These are phyloP conservation scores for Cataglyphis altisquamis DNA, from an alignment of 2,888 invertebrate genomes.

Conservation along the genomic window DNA sequence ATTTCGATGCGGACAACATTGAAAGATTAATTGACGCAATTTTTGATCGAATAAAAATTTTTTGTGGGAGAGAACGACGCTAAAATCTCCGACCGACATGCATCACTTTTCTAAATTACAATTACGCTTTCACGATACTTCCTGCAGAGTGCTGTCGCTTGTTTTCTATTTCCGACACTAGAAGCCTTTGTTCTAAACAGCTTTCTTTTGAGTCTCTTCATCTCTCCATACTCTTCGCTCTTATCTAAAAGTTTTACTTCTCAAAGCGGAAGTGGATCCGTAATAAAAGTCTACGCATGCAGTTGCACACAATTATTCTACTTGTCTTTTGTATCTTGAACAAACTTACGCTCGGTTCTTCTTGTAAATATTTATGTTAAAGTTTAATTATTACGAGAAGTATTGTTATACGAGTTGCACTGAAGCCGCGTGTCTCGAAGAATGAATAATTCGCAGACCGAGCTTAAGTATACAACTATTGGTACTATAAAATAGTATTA, in stretches of 20 bases:
- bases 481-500: no score
- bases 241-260: slow-evolving; percentile 44
- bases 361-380: slow-evolving; percentile 7
- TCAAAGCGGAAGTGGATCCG: slow-evolving; percentile 70
- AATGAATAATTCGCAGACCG: slow-evolving; percentile 51
- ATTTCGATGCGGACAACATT: slow-evolving; percentile 7
- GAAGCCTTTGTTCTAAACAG: slow-evolving; percentile 36
- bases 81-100: background rate
- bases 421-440: background rate
- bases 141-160: slow-evolving; percentile 53
- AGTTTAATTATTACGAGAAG: slow-evolving; percentile 33
- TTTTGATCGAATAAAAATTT: background rate
- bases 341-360: slow-evolving; percentile 58
- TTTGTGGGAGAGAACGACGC: background rate
- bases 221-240: slow-evolving; percentile 17
- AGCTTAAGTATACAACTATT: slow-evolving; percentile 59
- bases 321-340: slow-evolving; percentile 65
- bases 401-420: background rate
- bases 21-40: slow-evolving; percentile 28
- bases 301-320: slow-evolving; percentile 69
- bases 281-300: slow-evolving; percentile 70
- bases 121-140: slow-evolving; percentile 44
- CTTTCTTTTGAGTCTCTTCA: slow-evolving; percentile 39
- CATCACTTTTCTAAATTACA: slow-evolving; percentile 1
- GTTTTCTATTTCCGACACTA: slow-evolving; percentile 9